These are phyloP conservation scores for Raphicerus campestris DNA, from an alignment of 2,113 vertebrate species.

Conservation along the genomic window DNA sequence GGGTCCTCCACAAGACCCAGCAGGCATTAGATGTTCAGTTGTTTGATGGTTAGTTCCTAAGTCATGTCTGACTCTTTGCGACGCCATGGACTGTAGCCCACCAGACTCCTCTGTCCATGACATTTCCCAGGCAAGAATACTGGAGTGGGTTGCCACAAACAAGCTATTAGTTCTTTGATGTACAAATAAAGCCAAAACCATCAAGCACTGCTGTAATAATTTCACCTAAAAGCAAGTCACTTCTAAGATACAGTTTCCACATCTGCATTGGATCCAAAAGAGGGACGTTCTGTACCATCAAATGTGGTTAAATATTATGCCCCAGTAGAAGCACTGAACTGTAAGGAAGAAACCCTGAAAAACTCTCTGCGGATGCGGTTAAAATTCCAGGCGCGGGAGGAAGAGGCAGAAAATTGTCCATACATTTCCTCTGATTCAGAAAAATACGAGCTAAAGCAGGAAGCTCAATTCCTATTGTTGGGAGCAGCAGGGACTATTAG, in stretches of 20 bases:
- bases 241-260: neutral
- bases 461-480: slow-evolving; percentile 35
- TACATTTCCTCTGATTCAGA: slow-evolving; percentile 59
- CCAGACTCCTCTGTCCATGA: neutral
- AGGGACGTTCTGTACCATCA: neutral
- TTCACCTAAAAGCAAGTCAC: neutral
- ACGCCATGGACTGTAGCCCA: neutral
- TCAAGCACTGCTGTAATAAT: neutral
- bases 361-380: slow-evolving; percentile 8
- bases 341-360: neutral
- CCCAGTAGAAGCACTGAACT: neutral
- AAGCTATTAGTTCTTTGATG: neutral
- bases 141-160: neutral
- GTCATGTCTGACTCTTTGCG: neutral
- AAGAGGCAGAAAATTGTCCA: slow-evolving; percentile 43
- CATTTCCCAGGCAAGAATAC: neutral
- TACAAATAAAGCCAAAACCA: neutral
- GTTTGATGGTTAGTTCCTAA: neutral
- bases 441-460: slow-evolving; percentile 46
- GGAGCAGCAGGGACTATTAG: slow-evolving; percentile 37
- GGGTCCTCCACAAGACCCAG: neutral
- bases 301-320: neutral
- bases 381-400: slow-evolving; percentile 40
- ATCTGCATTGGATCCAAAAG: neutral
- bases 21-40: neutral